Conservation (phyloP, 2,113 vertebrate genomes). For the Bubo scandiacus region DNA sequence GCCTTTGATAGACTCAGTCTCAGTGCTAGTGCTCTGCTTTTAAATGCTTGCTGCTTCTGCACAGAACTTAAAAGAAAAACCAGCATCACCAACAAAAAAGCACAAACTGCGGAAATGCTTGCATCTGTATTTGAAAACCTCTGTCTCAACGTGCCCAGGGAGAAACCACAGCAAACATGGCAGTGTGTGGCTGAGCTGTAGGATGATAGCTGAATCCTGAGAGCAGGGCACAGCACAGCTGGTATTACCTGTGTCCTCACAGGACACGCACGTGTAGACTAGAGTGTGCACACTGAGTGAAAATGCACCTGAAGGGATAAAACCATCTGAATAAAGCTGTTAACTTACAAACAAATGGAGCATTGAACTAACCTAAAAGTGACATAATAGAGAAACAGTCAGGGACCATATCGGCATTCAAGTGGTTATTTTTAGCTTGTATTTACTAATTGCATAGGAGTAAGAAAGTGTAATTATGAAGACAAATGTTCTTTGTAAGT, state of each 20-base stretch:
- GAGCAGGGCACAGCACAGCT: background rate
- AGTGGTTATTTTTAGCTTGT: slow-evolving; percentile 15
- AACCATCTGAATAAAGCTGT: background rate
- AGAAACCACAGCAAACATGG: rapidly evolving
- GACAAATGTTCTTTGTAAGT: slow-evolving; percentile 25
- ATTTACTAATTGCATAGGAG: slow-evolving; percentile 26
- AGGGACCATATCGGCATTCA: background rate
- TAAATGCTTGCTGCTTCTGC: background rate
- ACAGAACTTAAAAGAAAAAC: background rate
- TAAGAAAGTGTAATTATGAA: slow-evolving; percentile 9
- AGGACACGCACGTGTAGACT: background rate
- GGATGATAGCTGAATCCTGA: background rate
- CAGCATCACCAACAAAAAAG: background rate
- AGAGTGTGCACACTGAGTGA: background rate
- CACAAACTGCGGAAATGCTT: background rate
- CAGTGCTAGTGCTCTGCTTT: background rate
- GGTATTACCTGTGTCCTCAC: background rate
- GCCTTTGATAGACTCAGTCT: background rate
- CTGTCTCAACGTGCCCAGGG: background rate
- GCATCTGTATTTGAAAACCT: background rate
- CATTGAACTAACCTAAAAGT: background rate
- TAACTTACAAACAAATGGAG: background rate
- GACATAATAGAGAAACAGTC: background rate
- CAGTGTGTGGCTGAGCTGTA: background rate
- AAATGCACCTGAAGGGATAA: background rate